Evolutionary conservation across 2,113 vertebrate genomes (phyloP), one percentile per base, ranked within the genome.

Genomic region (Oxyruncus cristatus): DNA sequence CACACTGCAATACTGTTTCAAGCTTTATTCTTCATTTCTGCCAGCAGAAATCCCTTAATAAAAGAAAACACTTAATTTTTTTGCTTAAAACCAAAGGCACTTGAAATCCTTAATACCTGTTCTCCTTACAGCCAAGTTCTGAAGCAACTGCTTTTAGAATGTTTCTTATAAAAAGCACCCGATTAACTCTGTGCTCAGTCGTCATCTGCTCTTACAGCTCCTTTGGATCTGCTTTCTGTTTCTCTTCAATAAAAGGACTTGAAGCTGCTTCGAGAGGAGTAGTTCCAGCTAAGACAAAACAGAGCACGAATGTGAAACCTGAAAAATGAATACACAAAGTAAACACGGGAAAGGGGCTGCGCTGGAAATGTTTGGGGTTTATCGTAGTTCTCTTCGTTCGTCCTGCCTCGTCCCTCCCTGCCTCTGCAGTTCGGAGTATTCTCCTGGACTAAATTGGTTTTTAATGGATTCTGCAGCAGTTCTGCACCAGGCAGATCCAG

Each of bases 1-100:
- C 97, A 96, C 97, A 97, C 90, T 97, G 97, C 96, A 95, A 97
- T 97, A 94, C 96, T 96, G 96, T 97, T 97, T 96, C 90, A 79
- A 92, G 96, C 94, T 92, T 89, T 97, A 92, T 86, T 93, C 94
- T 95, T 88, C 39, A 14, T 63, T 91, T 94, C 80, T 87, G 76
- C 83, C 78, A 84, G 84, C 74, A 97, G 92, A 96, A 94, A 94
- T 95, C 88, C 55, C 74, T 82, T 92, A 58, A 92, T 95, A 88
- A 94, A 90, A 96, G 92, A 89, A 87, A 95, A 96, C 30, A 37
- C 66, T 94, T 93, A 59, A 37, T 72, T 87, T 92, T 95, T 92
- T 67, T 33, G 14, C 89, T 81, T 86, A 81, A 96, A 94, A 80
- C 55, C 22, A 52, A 66, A 65, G 32, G 42, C 78, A 44, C 46